phyloP scores from a whole-genome alignment of 2,888 invertebrate species.

The Monochamus alternatus region DNA sequence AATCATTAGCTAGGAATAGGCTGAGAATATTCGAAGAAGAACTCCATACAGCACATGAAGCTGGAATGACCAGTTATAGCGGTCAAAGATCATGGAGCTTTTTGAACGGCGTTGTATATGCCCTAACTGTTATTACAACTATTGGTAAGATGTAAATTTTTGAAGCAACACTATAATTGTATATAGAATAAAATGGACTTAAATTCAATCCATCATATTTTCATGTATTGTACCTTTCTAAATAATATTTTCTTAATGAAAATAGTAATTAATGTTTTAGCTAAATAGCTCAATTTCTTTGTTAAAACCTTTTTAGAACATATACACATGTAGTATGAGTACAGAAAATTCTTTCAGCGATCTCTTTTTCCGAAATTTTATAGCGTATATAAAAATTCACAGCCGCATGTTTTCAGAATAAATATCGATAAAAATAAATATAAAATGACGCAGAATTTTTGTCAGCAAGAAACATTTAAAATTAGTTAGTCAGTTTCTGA shows the following conservation, averaged over 20 bases:
- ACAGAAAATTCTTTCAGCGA: too few species aligned
- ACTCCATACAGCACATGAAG: conserved; percentile 86
- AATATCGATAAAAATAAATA: not conserved
- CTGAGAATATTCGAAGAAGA: conserved; percentile 90
- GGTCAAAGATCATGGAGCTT: conserved; percentile 92
- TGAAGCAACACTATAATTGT: too few species aligned
- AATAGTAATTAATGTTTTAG: not conserved
- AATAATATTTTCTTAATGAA: not conserved
- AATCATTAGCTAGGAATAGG: conserved; percentile 85
- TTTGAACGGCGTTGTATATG: conserved; percentile 89
- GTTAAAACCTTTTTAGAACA: too few species aligned
- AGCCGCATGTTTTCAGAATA: not conserved
- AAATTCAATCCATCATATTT: too few species aligned
- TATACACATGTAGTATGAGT: too few species aligned
- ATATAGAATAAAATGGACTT: too few species aligned
- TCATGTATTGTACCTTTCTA: too few species aligned
- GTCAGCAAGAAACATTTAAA: not conserved
- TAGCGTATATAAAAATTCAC: not conserved
- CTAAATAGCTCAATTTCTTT: too few species aligned
- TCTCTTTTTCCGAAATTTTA: not conserved
- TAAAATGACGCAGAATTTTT: not conserved
- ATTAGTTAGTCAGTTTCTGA: not conserved
- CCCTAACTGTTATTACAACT: conserved; percentile 89
- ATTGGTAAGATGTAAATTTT: conserved; percentile 79
- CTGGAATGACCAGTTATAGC: conserved; percentile 87